Conservation (phyloP, 2,113 vertebrate genomes). For the Callithrix jacchus region DNA sequence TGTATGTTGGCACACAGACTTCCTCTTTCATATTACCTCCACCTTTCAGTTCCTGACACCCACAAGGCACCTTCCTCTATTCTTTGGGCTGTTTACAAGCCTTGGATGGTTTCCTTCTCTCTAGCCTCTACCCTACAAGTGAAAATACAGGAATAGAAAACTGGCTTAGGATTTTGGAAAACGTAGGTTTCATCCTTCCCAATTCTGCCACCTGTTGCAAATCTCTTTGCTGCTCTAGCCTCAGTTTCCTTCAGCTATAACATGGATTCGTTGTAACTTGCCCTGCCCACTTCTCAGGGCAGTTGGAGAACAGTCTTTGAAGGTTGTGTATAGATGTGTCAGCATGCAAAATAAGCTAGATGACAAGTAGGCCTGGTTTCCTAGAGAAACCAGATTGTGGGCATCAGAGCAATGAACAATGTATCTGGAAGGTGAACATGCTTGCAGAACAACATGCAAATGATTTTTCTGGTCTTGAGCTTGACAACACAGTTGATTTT, state of each 20-base stretch:
- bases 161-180: not conserved
- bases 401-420: not conserved
- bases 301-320: conserved; percentile 21
- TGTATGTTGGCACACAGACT: not conserved
- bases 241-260: not conserved
- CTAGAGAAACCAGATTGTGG: not conserved
- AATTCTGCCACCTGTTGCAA: not conserved
- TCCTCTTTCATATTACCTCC: not conserved
- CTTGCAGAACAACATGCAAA: conserved; percentile 33
- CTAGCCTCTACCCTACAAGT: not conserved
- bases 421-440: not conserved
- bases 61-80: not conserved
- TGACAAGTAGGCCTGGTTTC: not conserved
- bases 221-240: not conserved
- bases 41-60: not conserved
- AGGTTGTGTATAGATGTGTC: not conserved
- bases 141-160: not conserved
- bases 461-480: not conserved
- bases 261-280: not conserved
- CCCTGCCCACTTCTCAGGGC: not conserved
- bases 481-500: conserved; percentile 24
- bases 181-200: not conserved
- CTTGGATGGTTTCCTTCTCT: not conserved
- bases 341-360: not conserved
- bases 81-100: not conserved